Evolutionary conservation across 2,888 invertebrate species (phyloP).

Genomic region (Netelia fuscicornis): DNA sequence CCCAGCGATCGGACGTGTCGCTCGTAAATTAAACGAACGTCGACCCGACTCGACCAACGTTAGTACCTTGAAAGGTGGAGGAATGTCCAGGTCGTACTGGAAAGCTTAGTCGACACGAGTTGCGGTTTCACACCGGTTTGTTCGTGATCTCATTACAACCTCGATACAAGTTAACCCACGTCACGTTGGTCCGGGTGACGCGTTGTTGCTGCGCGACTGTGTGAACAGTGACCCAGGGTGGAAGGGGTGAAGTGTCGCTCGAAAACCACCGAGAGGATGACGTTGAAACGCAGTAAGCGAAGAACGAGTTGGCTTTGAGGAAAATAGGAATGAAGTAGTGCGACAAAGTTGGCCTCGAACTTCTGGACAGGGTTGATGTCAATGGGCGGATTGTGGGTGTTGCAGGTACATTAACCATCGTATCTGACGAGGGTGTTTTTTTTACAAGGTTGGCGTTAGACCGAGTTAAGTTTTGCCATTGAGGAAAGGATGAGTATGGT

Average conservation of each 20-base stretch:
- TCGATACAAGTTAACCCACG: conserved; percentile 72
- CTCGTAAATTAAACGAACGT: too few species aligned
- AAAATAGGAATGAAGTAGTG: conserved; percentile 30
- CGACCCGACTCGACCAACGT: too few species aligned
- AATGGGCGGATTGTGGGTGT: conserved; percentile 40
- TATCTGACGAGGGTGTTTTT: too few species aligned
- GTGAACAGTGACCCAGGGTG: background rate
- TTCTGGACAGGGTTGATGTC: conserved; percentile 29
- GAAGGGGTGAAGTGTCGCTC: background rate
- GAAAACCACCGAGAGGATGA: conserved; percentile 23
- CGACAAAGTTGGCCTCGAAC: background rate
- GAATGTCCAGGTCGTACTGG: background rate
- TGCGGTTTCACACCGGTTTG: conserved; percentile 70
- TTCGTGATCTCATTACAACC: conserved; percentile 73
- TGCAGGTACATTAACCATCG: conserved; percentile 21
- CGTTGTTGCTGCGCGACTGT: conserved; percentile 26
- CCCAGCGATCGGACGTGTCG: too few species aligned
- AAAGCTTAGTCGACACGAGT: conserved; percentile 58
- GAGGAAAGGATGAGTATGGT: conserved; percentile 47
- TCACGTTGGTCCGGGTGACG: conserved; percentile 66
- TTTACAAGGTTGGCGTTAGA: background rate
- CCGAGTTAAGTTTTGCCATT: conserved; percentile 18
- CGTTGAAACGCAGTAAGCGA: conserved; percentile 59
- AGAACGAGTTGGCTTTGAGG: conserved; percentile 39
- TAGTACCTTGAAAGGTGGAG: conserved; percentile 13